Conservation (phyloP, 2,113 vertebrate genomes). For the Myiagra hebetior region DNA sequence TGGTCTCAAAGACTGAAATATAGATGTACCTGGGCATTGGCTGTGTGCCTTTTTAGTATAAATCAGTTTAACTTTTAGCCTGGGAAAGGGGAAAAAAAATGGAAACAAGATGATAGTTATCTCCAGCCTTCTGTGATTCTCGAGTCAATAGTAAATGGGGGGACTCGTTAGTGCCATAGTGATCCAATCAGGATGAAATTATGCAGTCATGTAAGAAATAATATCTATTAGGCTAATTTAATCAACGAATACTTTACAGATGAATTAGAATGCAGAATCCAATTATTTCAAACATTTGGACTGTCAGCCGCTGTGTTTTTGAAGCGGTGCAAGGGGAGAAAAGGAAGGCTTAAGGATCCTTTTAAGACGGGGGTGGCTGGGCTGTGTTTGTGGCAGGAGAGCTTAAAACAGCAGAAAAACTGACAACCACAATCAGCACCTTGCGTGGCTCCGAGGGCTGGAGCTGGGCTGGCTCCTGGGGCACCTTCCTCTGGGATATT, state of each 20-base stretch:
- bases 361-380: constrained; percentile 53
- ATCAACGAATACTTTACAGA: constrained; percentile 94
- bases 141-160: constrained; percentile 87
- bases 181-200: constrained; percentile 80
- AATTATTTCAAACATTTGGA: constrained; percentile 89
- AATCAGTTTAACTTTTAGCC: constrained; percentile 79
- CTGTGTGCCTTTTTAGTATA: constrained; percentile 42
- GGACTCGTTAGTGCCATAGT: constrained; percentile 79
- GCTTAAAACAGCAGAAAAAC: constrained; percentile 31
- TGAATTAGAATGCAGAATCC: constrained; percentile 92
- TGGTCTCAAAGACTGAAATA: background rate
- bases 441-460: constrained; percentile 31
- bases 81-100: constrained; percentile 12
- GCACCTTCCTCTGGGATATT: background rate
- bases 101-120: constrained; percentile 70
- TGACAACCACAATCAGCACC: constrained; percentile 57
- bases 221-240: constrained; percentile 98
- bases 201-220: constrained; percentile 92
- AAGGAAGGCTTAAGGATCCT: constrained; percentile 2
- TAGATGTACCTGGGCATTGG: constrained; percentile 38
- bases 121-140: constrained; percentile 76
- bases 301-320: constrained; percentile 72
- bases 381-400: constrained; percentile 40
- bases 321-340: constrained; percentile 5
- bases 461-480: background rate